A percentile compares a stretch with the other conserved stretches of the same genome.
These are phyloP conservation scores for Neostethus bicornis DNA, from an alignment of 2,797 vertebrate species.

Conservation along the genomic window DNA sequence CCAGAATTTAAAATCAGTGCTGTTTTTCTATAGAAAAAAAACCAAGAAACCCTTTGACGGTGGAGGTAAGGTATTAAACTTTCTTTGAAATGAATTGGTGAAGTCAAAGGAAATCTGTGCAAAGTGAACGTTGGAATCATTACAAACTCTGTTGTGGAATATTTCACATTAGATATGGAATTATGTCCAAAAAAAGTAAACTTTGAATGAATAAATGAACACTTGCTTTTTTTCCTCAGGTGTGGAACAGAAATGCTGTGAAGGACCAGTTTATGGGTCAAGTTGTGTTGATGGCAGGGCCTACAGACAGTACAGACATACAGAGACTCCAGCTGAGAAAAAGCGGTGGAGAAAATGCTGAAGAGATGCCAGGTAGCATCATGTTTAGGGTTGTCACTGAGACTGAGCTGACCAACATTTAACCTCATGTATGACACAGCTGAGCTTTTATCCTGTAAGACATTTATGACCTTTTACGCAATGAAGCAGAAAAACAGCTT, in stretches of 20 bases:
- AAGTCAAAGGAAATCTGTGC: neutral
- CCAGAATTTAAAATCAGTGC: slow-evolving; percentile 83
- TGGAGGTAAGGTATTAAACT: slow-evolving; percentile 82
- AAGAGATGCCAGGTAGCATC: slow-evolving; percentile 85
- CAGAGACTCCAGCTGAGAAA: slow-evolving; percentile 84
- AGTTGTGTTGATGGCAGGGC: slow-evolving; percentile 81
- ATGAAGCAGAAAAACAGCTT: neutral
- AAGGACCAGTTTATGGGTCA: slow-evolving; percentile 89
- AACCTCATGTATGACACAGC: slow-evolving; percentile 44
- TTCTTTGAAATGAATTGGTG: slow-evolving; percentile 4
- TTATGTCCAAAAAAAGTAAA: too few relatives aligned
- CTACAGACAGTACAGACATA: slow-evolving; percentile 68
- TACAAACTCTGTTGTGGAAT: neutral
- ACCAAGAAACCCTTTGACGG: slow-evolving; percentile 81
- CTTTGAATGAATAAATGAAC: too few relatives aligned
- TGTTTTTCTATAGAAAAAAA: slow-evolving; percentile 90
- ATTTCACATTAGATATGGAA: neutral
- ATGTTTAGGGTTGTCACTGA: slow-evolving; percentile 82
- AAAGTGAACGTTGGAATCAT: neutral
- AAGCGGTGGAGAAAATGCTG: slow-evolving; percentile 68
- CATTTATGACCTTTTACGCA: neutral
- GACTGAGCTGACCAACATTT: slow-evolving; percentile 85
- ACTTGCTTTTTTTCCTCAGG: slow-evolving; percentile 65
- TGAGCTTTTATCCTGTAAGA: neutral
- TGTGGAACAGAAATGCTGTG: slow-evolving; percentile 88